Evolutionary conservation across 2,888 invertebrate genomes (phyloP).

Genomic region (Metacarcinus magister): DNA sequence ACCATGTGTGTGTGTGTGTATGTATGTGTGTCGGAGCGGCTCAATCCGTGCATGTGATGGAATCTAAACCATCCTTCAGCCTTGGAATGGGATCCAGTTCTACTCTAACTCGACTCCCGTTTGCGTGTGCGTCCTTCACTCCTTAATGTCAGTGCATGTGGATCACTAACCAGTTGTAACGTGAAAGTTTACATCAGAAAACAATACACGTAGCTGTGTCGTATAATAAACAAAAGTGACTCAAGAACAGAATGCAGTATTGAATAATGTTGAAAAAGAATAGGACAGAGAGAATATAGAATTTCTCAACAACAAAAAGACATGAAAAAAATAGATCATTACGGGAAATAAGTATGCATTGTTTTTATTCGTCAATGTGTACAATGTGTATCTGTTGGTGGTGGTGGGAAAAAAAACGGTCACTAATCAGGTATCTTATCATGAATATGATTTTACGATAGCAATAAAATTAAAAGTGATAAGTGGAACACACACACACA

Average conservation of each 20-base stretch:
- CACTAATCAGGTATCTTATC: neutral
- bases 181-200: neutral
- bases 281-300: neutral
- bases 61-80: neutral
- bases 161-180: neutral
- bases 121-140: neutral
- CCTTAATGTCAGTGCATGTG: neutral
- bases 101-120: neutral
- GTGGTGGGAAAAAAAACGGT: neutral
- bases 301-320: neutral
- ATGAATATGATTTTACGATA: no score
- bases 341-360: neutral
- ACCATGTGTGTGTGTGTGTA: conserved; percentile 23
- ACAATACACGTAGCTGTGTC: neutral
- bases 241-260: neutral
- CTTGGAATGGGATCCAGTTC: conserved; percentile 11
- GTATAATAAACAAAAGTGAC: neutral
- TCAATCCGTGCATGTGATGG: neutral
- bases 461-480: neutral
- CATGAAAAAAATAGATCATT: neutral
- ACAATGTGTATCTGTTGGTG: neutral
- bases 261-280: neutral
- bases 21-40: neutral
- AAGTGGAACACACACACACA: neutral
- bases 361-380: neutral